These are phyloP conservation scores for Monoplex corrugatus DNA, from an alignment of 2,888 invertebrate species.

Conservation along the genomic window DNA sequence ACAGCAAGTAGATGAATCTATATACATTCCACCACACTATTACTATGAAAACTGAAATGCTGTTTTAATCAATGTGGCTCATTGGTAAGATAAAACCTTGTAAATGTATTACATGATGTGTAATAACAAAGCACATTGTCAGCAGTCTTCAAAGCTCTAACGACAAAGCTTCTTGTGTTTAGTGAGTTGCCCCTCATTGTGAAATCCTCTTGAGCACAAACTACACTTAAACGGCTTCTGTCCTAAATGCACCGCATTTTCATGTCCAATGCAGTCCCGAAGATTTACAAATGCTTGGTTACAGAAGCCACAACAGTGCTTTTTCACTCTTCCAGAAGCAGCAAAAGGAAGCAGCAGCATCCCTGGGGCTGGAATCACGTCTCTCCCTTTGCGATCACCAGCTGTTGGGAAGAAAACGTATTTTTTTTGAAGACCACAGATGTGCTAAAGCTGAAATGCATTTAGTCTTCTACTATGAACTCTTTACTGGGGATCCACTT, in stretches of 20 bases:
- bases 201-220: not conserved
- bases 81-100: too few relatives aligned
- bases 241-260: conserved; percentile 36
- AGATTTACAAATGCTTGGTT: conserved; percentile 47
- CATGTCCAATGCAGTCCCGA: conserved; percentile 41
- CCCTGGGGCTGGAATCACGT: conserved; percentile 14
- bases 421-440: too few relatives aligned
- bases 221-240: conserved; percentile 29
- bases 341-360: not conserved
- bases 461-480: too few relatives aligned
- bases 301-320: conserved; percentile 53
- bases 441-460: too few relatives aligned
- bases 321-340: conserved; percentile 44
- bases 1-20: too few relatives aligned
- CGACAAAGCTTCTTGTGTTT: conserved; percentile 24
- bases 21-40: too few relatives aligned
- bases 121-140: too few relatives aligned
- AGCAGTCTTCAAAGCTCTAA: too few relatives aligned
- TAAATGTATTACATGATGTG: too few relatives aligned
- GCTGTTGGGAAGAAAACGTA: conserved; percentile 29
- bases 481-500: too few relatives aligned
- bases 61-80: too few relatives aligned
- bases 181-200: conserved; percentile 1
- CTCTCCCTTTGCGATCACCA: not conserved
- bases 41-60: too few relatives aligned